phyloP scores from a whole-genome alignment of 2,888 invertebrate genomes.

The Malacosoma neustria region DNA sequence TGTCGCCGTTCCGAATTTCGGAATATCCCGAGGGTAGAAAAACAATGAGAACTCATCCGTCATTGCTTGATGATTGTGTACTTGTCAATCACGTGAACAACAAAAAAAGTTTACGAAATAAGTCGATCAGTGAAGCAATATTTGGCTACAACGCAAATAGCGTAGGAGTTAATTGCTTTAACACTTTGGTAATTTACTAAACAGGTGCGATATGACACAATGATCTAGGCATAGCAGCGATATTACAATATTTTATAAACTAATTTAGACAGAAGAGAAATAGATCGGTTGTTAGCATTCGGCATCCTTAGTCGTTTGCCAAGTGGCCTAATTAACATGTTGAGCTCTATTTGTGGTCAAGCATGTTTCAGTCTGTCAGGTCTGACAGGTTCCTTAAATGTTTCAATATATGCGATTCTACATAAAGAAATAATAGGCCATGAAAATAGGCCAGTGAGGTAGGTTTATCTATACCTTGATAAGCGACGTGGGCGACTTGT shows the following conservation, averaged over 20 bases:
- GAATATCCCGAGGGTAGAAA: not conserved
- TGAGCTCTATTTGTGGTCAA: constrained; percentile 6
- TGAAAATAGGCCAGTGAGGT: constrained; percentile 28
- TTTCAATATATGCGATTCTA: not conserved
- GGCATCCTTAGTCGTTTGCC: constrained; percentile 1
- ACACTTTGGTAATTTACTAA: constrained; percentile 1
- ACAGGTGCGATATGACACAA: constrained; percentile 1
- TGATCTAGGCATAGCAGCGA: not conserved
- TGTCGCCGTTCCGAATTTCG: not conserved
- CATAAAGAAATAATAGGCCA: constrained; percentile 8
- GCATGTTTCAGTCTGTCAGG: not conserved
- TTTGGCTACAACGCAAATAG: constrained; percentile 1
- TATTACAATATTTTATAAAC: not conserved
- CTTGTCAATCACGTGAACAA: not conserved
- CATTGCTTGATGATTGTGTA: not conserved
- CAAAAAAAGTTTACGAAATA: not conserved
- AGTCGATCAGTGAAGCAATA: not conserved
- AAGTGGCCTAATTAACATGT: constrained; percentile 5
- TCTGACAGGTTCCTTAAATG: not conserved
- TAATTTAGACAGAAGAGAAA: not conserved
- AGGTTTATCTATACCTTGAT: constrained; percentile 42
- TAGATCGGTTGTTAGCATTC: not conserved
- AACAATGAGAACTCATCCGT: not conserved
- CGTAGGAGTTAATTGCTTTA: constrained; percentile 5
- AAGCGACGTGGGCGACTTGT: constrained; percentile 38